Base-by-base conservation (phyloP, 2,797 vertebrate genomes). In the Cirrhinus mrigala region DNA sequence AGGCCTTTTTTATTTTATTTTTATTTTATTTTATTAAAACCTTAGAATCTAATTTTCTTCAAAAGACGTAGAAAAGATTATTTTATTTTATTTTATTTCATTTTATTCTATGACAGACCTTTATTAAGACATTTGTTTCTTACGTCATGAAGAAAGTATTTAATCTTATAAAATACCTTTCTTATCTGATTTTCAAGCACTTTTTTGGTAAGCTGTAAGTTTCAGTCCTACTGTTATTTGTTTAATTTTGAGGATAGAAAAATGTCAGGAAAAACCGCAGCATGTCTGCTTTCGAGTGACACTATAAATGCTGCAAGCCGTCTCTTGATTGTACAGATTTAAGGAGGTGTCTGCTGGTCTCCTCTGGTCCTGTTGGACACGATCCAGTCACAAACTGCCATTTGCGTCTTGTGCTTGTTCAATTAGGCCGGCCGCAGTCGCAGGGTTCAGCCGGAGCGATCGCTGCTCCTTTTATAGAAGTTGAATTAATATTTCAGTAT, bases 351-450 rank as follows among this genome's bases (percentile, higher is more conserved):
- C 75, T 40, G 29, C 48, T n/a, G 24, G 79, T 68, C 93, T 85
- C 86, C 91, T 89, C 92, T 62, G 94, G 92, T 89, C 89, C 90
- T 94, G 93, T 94, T 94, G 93, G 94, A 94, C 92, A 92, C 50
- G 89, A 92, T 95, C 96, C 95, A 95, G 94, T 96, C 95, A 94
- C 94, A 94, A 91, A 95, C 92, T 91, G 91, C 93, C 94, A 94
- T 95, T 95, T 93, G 93, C 95, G 93, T 95, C 94, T 94, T 91
- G 91, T 95, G 93, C 95, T 93, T 95, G 93, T 94, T 95, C 94
- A 95, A 93, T 96, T 95, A 91, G 90, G 86, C 74, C 88, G 87
- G 52, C 71, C 79, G 29, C 69, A 87, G 89, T 90, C 83, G 84
- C 86, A 74, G 83, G 82, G 88, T 91, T 88, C 86, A 89, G 88